Evolutionary conservation across 2,888 invertebrate genomes (phyloP).

Genomic region (Lacanobia oleracea): DNA sequence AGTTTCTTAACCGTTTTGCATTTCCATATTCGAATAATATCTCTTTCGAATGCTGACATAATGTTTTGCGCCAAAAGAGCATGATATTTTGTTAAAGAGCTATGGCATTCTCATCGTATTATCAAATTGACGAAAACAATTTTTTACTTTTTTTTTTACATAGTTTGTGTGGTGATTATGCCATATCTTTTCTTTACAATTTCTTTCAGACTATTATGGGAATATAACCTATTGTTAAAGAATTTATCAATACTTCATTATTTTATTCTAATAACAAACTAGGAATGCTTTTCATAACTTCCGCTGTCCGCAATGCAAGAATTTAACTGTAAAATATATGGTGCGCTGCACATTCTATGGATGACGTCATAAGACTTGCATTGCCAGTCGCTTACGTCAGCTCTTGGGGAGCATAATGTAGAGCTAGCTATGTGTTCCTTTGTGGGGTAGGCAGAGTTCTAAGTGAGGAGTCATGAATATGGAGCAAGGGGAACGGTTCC

Average conservation of each 20-base stretch:
- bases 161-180: no score
- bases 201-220: background rate
- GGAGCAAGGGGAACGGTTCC: background rate
- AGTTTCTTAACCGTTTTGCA: background rate
- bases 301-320: conserved; percentile 22
- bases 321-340: conserved; percentile 14
- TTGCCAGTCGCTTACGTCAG: conserved; percentile 64
- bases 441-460: conserved; percentile 1
- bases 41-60: no score
- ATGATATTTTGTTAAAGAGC: no score
- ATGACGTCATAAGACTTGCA: conserved; percentile 64
- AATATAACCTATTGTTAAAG: background rate
- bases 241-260: background rate
- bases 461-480: conserved; percentile 27
- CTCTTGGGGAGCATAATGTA: conserved; percentile 29
- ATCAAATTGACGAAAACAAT: no score
- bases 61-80: no score
- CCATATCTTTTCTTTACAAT: no score
- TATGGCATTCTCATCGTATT: no score
- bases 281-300: conserved; percentile 29
- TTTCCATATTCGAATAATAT: background rate
- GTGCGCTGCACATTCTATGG: background rate
- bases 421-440: conserved; percentile 8
- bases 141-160: no score
- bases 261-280: background rate